Evolutionary conservation across 2,113 vertebrate genomes (phyloP), one percentile per base, ranked within the genome.

Genomic region (Albula glossodonta): DNA sequence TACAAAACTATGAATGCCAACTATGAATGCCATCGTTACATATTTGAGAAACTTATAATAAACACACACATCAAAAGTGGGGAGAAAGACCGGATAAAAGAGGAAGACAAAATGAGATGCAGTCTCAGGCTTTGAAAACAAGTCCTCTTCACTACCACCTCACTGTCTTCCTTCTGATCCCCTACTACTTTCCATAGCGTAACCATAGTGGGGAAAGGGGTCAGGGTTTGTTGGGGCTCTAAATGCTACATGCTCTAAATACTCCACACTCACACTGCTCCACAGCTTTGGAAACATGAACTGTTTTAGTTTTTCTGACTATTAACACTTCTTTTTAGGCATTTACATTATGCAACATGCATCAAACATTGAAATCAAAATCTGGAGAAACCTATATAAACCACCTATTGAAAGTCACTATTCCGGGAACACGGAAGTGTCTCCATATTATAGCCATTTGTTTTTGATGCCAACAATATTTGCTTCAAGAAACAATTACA

Each of bases 81-180:
- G 51, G 51, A 57, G 9, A 3, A 22, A 13, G 22, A 49, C 12
- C 15, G 77, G 10, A n/a, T 3, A 22, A 7, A 1, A 77, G 25
- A n/a, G 31, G 5, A 9, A 56, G 63, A 41, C 31, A 41, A 41
- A 89, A 50, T 82, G 49, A 79, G 56, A 83, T 15, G 12, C 12
- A 74, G 60, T 51, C 86, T n/a, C 63, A 84, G 51, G 19, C 80
- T 86, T 87, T 91, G 84, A 91, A 91, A 90, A 87, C 83, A 83
- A 91, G 90, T 90, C 87, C 83, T 86, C 78, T 51, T 25, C 15
- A n/a, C 5, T 31, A 70, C 83, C 66, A 85, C n/a, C 25, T 56
- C 80, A 60, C 57, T 41, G 17, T n/a, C 53, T n/a, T 80, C 52
- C 66, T 66, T 49, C 17, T 22, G 50, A 60, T 70, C 19, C 11